Conservation (phyloP, 2,113 vertebrate species). For the Sisor rabdophorus region DNA sequence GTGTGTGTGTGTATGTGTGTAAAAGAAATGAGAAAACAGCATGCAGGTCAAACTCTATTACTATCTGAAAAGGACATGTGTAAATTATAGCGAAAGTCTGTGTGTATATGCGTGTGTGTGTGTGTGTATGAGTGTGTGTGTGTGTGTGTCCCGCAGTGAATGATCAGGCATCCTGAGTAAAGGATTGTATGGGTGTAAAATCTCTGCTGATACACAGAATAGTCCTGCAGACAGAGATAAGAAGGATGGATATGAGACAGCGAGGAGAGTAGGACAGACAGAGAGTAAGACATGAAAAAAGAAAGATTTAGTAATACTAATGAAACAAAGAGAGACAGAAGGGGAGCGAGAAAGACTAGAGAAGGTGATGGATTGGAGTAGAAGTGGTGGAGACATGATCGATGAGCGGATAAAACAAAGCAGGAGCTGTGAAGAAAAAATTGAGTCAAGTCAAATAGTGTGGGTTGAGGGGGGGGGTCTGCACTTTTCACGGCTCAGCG, state of each 20-base stretch:
- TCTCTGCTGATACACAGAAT: constrained; percentile 53
- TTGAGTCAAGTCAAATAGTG: constrained; percentile 45
- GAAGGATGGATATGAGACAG: constrained; percentile 38
- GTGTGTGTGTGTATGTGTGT: constrained; percentile 17
- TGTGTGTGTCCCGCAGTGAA: constrained; percentile 19
- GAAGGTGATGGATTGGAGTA: constrained; percentile 51
- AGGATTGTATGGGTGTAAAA: constrained; percentile 54
- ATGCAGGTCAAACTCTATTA: constrained; percentile 17
- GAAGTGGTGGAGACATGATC: constrained; percentile 49
- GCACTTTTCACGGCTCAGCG: neutral
- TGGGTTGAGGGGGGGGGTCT: neutral
- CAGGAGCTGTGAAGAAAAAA: constrained; percentile 43
- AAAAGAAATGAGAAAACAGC: constrained; percentile 18
- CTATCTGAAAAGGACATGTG: constrained; percentile 31
- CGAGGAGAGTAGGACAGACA: neutral
- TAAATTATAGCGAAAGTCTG: constrained; percentile 15
- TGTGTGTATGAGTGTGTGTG: constrained; percentile 23
- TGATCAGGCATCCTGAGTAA: constrained; percentile 6
- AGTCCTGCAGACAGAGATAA: constrained; percentile 50
- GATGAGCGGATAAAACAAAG: constrained; percentile 53
- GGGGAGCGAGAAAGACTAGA: constrained; percentile 9
- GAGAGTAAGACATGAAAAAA: neutral
- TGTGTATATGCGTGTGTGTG: constrained; percentile 31
- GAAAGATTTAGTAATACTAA: neutral
- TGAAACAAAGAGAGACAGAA: neutral